Percentiles rank a stretch among this genome's conserved stretches.
Conservation (phyloP, 2,113 vertebrate species). For the Pimephales promelas region DNA sequence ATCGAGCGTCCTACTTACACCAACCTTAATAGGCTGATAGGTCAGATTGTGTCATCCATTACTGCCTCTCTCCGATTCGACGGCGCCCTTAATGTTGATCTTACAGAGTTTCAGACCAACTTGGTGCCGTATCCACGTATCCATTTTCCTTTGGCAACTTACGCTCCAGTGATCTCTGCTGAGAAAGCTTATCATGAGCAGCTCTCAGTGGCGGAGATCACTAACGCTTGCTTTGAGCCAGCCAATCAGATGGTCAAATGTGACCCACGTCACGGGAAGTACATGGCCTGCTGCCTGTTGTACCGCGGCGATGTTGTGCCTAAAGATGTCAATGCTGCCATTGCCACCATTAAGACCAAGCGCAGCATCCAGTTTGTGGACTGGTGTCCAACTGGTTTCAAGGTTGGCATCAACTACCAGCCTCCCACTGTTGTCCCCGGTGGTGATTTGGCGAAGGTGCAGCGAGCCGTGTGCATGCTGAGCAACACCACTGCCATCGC, state of each 20-base stretch:
- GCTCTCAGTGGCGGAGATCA: slow-evolving; percentile 71
- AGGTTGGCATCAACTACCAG: too few relatives aligned
- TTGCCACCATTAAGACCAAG: slow-evolving; percentile 78
- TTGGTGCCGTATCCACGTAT: slow-evolving; percentile 64
- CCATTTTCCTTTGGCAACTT: slow-evolving; percentile 66
- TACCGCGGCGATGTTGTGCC: slow-evolving; percentile 77
- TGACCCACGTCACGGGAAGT: slow-evolving; percentile 58
- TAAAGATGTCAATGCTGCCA: slow-evolving; percentile 79
- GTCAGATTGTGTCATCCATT: slow-evolving; percentile 66
- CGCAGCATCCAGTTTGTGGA: slow-evolving; percentile 60
- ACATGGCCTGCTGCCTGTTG: slow-evolving; percentile 69
- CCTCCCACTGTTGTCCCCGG: slow-evolving; percentile 76
- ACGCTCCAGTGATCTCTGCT: slow-evolving; percentile 72
- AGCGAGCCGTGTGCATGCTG: slow-evolving; percentile 78
- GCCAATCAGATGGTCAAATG: slow-evolving; percentile 76
- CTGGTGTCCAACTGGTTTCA: too few relatives aligned
- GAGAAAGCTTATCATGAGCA: slow-evolving; percentile 76
- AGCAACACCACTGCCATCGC: slow-evolving; percentile 78
- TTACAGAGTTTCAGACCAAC: slow-evolving; percentile 79
- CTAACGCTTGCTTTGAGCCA: slow-evolving; percentile 73
- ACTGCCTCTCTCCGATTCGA: slow-evolving; percentile 79
- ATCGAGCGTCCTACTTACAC: slow-evolving; percentile 74
- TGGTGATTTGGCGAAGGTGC: slow-evolving; percentile 77
- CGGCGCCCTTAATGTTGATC: slow-evolving; percentile 80
- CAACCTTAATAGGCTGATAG: slow-evolving; percentile 64